These are phyloP conservation scores for Drosophila kokeensis DNA, from an alignment of 2,888 invertebrate genomes.

Conservation along the genomic window DNA sequence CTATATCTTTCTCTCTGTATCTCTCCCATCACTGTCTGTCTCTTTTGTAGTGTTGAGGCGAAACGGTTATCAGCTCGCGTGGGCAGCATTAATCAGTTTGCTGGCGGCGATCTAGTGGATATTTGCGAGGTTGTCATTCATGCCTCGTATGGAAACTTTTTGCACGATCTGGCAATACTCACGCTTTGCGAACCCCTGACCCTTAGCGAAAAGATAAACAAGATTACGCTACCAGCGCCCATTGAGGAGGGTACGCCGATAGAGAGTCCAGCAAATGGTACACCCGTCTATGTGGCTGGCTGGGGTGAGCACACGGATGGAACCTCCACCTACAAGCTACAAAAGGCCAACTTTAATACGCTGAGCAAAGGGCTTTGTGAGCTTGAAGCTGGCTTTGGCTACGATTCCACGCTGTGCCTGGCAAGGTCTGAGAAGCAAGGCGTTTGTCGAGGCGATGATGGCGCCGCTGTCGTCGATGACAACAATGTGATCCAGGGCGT, in stretches of 20 bases:
- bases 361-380: slow-evolving; percentile 67
- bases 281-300: slow-evolving; percentile 74
- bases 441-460: slow-evolving; percentile 82
- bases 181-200: slow-evolving; percentile 53
- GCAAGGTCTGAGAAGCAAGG: slow-evolving; percentile 70
- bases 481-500: slow-evolving; percentile 68
- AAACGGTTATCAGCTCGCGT: slow-evolving; percentile 66
- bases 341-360: slow-evolving; percentile 70
- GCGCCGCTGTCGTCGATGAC: slow-evolving; percentile 76
- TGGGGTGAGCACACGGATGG: slow-evolving; percentile 79
- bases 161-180: slow-evolving; percentile 81
- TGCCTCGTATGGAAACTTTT: slow-evolving; percentile 78
- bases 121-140: slow-evolving; percentile 69
- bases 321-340: slow-evolving; percentile 67
- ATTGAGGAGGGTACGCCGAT: slow-evolving; percentile 14
- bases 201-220: slow-evolving; percentile 59
- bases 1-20: background rate
- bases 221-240: slow-evolving; percentile 57
- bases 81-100: slow-evolving; percentile 81
- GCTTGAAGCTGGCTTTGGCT: slow-evolving; percentile 73
- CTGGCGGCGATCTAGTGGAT: slow-evolving; percentile 73
- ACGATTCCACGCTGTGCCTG: slow-evolving; percentile 75
- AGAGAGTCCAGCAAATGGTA: slow-evolving; percentile 57
- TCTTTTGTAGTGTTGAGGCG: slow-evolving; percentile 50
- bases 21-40: background rate